phyloP scores from a whole-genome alignment of 2,888 invertebrate genomes.

The Macrosiphum euphorbiae region DNA sequence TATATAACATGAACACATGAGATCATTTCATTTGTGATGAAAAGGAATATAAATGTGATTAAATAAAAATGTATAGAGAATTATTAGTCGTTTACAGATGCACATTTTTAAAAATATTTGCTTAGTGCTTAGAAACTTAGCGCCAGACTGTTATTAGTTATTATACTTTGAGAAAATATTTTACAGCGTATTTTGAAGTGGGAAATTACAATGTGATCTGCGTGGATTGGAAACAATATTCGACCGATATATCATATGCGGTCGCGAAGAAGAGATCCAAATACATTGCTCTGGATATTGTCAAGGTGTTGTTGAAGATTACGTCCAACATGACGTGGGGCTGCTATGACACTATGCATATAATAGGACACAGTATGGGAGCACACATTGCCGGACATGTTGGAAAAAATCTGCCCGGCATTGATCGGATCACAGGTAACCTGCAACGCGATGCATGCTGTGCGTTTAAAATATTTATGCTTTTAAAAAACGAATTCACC shows the following conservation, averaged over 20 bases:
- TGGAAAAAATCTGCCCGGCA: conserved; percentile 5
- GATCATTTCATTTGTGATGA: neutral
- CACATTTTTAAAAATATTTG: neutral
- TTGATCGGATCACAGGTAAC: conserved; percentile 39
- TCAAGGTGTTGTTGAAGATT: neutral
- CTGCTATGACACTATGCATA: neutral
- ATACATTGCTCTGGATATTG: conserved; percentile 37
- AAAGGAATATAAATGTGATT: neutral
- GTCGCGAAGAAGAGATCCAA: conserved; percentile 15
- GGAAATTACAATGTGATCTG: conserved; percentile 39
- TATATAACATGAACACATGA: neutral
- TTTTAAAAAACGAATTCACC: neutral
- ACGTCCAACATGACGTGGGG: neutral
- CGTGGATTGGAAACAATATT: conserved; percentile 53
- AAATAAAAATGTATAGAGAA: neutral
- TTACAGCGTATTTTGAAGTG: conserved; percentile 34
- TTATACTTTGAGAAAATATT: neutral
- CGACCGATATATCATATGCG: neutral
- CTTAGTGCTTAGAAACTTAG: neutral
- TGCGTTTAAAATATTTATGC: neutral
- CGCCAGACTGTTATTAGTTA: neutral
- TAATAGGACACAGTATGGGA: conserved; percentile 59
- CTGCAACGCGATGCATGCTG: neutral
- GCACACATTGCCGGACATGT: conserved; percentile 47
- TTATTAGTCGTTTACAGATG: neutral